Percentiles rank a stretch among this genome's conserved stretches.
Conservation (phyloP, 64 coral and sea anemone species). For the Stylophora pistillata region DNA sequence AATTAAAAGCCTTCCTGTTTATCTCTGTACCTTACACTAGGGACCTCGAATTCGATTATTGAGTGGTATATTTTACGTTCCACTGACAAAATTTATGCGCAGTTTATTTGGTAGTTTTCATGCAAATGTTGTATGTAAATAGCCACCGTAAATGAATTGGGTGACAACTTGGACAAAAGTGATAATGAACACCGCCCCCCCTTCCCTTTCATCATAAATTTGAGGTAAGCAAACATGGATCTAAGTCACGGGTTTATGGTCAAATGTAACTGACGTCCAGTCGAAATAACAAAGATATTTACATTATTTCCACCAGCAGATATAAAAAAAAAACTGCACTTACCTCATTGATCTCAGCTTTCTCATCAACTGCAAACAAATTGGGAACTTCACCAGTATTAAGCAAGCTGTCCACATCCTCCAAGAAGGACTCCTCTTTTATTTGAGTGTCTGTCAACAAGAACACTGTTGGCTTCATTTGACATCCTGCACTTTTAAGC, state of each 20-base stretch:
- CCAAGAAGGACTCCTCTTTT: conserved; percentile 98
- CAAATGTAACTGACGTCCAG: too few relatives aligned
- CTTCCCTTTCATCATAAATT: not conserved
- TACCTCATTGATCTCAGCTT: conserved; percentile 97
- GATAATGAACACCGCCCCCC: not conserved
- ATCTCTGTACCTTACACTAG: too few relatives aligned
- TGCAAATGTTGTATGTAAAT: not conserved
- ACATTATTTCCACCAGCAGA: not conserved
- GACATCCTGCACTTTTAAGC: conserved; percentile 93
- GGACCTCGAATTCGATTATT: too few relatives aligned
- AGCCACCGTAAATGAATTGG: not conserved
- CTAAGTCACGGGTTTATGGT: too few relatives aligned
- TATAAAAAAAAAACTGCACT: not conserved
- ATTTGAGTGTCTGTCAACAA: conserved; percentile 98
- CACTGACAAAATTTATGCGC: too few relatives aligned
- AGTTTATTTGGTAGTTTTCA: too few relatives aligned
- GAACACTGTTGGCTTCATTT: conserved; percentile 97
- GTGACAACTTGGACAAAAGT: not conserved
- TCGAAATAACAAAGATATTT: not conserved
- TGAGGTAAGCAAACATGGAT: not conserved
- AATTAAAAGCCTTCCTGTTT: too few relatives aligned
- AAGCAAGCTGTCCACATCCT: conserved; percentile 97
- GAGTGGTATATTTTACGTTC: too few relatives aligned
- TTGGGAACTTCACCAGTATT: conserved; percentile 99
- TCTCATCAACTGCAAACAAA: conserved; percentile 96